Evolutionary conservation across 37 sponge, comb jelly and placozoan genomes (phyloP).

Genomic region (Dysidea cf. avara): DNA sequence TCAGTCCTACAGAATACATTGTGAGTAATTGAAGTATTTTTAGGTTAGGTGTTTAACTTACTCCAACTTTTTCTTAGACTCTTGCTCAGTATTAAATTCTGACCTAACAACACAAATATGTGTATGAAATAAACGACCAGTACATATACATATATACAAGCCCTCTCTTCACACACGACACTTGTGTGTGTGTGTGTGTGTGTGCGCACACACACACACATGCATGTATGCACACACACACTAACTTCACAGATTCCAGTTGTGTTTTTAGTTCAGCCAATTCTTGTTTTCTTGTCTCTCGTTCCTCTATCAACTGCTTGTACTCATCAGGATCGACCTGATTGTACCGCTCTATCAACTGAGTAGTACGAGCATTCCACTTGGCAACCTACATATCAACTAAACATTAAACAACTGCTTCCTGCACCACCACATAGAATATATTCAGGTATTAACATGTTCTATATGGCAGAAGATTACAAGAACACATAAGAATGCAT

Average conservation of each 20-base stretch:
- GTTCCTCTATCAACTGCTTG: constrained; percentile 47
- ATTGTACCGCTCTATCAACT: constrained; percentile 95
- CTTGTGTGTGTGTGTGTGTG: not conserved
- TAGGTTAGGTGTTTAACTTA: not conserved
- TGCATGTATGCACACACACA: constrained; percentile 13
- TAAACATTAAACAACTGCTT: not conserved
- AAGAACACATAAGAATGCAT: not conserved
- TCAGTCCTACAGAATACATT: no score
- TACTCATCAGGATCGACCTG: constrained; percentile 93
- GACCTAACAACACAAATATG: not conserved
- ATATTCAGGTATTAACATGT: not conserved
- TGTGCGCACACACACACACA: constrained; percentile 17
- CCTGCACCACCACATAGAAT: constrained; percentile 1
- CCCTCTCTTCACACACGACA: no score
- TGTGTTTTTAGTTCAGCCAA: not conserved
- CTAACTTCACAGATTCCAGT: not conserved
- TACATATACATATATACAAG: constrained; percentile 11
- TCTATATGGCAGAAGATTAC: not conserved
- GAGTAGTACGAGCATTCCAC: constrained; percentile 83
- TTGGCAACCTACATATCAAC: constrained; percentile 54
- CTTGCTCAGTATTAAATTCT: not conserved
- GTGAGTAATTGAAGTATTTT: not conserved
- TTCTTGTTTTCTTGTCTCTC: not conserved
- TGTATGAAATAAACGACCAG: not conserved
- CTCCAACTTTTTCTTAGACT: not conserved